Percentiles rank a stretch among this genome's conserved stretches.
These are phyloP conservation scores for Puffinus mauretanicus DNA, from an alignment of 2,113 vertebrate species.

Conservation along the genomic window DNA sequence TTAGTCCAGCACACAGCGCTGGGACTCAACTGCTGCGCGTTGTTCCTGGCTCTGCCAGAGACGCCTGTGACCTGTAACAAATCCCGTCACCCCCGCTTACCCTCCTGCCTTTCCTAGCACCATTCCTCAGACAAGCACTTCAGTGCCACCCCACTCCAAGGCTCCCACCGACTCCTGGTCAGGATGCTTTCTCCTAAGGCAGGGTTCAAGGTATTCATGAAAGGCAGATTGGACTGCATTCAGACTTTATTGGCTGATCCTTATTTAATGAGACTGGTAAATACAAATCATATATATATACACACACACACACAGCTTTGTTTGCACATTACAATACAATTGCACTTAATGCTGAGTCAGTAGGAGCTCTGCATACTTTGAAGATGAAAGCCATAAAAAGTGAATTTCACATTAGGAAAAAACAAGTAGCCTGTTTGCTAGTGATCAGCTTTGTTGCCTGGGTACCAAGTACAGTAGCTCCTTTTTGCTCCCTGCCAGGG, in stretches of 20 bases:
- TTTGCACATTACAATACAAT: not conserved
- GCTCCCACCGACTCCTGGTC: not conserved
- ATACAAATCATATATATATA: not conserved
- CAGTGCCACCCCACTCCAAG: not conserved
- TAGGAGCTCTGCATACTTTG: not conserved
- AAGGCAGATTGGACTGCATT: not conserved
- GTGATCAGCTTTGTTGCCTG: slow-evolving; percentile 16
- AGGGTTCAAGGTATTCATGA: not conserved
- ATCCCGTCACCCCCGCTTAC: not conserved
- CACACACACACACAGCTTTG: not conserved
- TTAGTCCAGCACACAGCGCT: not conserved
- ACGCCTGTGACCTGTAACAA: not conserved
- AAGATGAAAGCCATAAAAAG: not conserved
- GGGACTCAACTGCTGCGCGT: not conserved
- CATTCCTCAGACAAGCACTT: not conserved
- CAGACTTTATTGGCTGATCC: not conserved
- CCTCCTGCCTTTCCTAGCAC: not conserved
- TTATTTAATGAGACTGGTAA: not conserved
- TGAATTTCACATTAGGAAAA: not conserved
- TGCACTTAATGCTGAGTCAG: not conserved
- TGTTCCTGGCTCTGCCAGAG: not conserved
- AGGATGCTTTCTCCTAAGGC: not conserved
- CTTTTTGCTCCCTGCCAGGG: slow-evolving; percentile 17
- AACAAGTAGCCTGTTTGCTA: not conserved
- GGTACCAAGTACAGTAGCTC: slow-evolving; percentile 36